Percentiles rank a stretch among this genome's conserved stretches.
These are phyloP conservation scores for Gavialis gangeticus DNA, from an alignment of 2,113 vertebrate genomes.

Conservation along the genomic window DNA sequence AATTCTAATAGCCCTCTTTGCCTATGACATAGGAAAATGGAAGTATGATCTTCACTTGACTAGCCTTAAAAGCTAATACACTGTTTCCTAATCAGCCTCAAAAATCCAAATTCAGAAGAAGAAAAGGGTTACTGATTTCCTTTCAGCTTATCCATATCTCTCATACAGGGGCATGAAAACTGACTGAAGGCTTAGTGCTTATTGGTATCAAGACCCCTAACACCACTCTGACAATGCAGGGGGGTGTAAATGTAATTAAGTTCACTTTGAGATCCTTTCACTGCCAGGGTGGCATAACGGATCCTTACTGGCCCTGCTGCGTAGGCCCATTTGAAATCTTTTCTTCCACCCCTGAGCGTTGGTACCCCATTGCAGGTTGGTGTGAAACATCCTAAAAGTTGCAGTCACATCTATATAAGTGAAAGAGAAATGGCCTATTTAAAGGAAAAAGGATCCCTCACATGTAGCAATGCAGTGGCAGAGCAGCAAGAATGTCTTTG, in stretches of 20 bases:
- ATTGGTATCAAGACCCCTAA: not conserved
- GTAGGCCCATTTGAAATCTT: not conserved
- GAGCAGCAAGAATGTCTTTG: too few relatives aligned
- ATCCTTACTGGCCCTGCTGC: not conserved
- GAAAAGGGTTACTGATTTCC: not conserved
- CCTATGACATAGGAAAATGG: not conserved
- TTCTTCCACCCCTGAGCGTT: not conserved
- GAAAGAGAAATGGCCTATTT: not conserved
- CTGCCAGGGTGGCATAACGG: not conserved
- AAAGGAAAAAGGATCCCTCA: not conserved
- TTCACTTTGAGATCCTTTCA: not conserved
- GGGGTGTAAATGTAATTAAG: not conserved
- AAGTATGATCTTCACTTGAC: not conserved
- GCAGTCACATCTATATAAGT: not conserved
- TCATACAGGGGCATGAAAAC: not conserved
- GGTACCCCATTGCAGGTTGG: not conserved
- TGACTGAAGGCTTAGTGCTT: not conserved
- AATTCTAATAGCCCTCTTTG: rapidly evolving
- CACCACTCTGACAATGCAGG: rapidly evolving
- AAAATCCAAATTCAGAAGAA: not conserved
- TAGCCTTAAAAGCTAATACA: not conserved
- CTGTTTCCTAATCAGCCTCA: not conserved
- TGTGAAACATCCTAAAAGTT: not conserved
- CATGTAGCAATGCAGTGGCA: not conserved
- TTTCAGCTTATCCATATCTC: not conserved